Conservation (phyloP, 2,113 vertebrate species). For the Macrotis lagotis region DNA sequence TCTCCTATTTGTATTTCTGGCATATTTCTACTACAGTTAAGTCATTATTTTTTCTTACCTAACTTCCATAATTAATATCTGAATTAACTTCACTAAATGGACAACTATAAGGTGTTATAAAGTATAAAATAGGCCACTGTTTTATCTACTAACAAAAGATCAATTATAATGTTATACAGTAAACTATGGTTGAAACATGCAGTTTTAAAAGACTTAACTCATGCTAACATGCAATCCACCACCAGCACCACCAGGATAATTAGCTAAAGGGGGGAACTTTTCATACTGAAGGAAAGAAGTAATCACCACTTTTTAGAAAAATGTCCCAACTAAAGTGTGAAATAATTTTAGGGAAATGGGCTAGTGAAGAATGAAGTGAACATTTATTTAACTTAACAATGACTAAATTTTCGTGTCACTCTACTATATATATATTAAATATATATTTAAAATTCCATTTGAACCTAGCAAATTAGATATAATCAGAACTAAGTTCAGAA, state of each 20-base stretch:
- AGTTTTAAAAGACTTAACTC: slow-evolving; percentile 71
- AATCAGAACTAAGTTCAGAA: background rate
- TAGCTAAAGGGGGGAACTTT: slow-evolving; percentile 82
- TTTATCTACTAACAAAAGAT: slow-evolving; percentile 34
- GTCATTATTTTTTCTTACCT: background rate
- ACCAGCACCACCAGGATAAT: slow-evolving; percentile 69
- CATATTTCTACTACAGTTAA: background rate
- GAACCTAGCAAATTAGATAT: slow-evolving; percentile 29
- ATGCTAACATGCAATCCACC: slow-evolving; percentile 84
- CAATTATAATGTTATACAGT: slow-evolving; percentile 27
- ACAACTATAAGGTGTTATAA: background rate
- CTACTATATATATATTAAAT: too few relatives aligned
- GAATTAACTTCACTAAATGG: background rate
- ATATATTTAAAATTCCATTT: background rate
- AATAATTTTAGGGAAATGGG: background rate
- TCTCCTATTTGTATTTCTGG: background rate
- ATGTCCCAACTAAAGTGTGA: background rate
- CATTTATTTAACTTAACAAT: background rate
- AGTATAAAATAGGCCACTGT: background rate
- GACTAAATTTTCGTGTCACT: background rate
- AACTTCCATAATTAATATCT: slow-evolving; percentile 3
- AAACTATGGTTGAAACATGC: slow-evolving; percentile 79
- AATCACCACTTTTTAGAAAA: slow-evolving; percentile 81
- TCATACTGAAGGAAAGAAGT: slow-evolving; percentile 82
- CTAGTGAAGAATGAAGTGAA: background rate